Conservation (phyloP, 2,888 invertebrate species). For the Habroteleia sp. region DNA sequence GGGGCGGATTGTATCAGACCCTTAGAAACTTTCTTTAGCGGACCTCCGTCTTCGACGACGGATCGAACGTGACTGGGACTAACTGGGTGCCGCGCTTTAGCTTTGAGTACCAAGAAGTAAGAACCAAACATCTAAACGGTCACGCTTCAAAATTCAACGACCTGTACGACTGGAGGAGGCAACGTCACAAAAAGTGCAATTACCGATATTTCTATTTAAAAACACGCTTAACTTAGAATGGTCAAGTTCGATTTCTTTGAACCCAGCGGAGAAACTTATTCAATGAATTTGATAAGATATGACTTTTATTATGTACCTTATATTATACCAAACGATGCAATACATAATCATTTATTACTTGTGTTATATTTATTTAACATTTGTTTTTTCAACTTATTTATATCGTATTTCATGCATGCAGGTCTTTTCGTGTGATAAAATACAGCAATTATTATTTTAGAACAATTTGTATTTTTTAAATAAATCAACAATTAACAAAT, state of each 20-base stretch:
- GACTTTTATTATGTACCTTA: slow-evolving; percentile 5
- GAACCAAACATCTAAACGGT: slow-evolving; percentile 18
- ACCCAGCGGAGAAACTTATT: slow-evolving; percentile 36
- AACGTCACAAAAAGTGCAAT: slow-evolving; percentile 43
- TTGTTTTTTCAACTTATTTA: too few relatives aligned
- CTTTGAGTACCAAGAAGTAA: background rate
- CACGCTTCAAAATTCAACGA: slow-evolving; percentile 46
- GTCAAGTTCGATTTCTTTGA: slow-evolving; percentile 43
- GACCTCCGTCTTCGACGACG: slow-evolving; percentile 34
- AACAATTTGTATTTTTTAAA: too few relatives aligned
- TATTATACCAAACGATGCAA: too few relatives aligned
- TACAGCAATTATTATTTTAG: too few relatives aligned
- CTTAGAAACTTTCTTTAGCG: slow-evolving; percentile 8
- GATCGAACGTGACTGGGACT: slow-evolving; percentile 54
- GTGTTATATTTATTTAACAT: too few relatives aligned
- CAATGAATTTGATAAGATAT: slow-evolving; percentile 29
- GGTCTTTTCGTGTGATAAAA: too few relatives aligned
- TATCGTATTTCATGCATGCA: too few relatives aligned
- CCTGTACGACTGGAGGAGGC: slow-evolving; percentile 11
- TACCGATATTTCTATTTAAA: slow-evolving; percentile 22
- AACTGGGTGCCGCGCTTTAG: slow-evolving; percentile 19
- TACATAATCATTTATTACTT: too few relatives aligned
- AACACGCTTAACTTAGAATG: slow-evolving; percentile 31
- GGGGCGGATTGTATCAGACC: slow-evolving; percentile 28
- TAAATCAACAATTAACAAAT: too few relatives aligned